A percentile compares a stretch with the other conserved stretches of the same genome.
phyloP scores from a whole-genome alignment of 2,113 vertebrate genomes.

The Ifrita kowaldi region DNA sequence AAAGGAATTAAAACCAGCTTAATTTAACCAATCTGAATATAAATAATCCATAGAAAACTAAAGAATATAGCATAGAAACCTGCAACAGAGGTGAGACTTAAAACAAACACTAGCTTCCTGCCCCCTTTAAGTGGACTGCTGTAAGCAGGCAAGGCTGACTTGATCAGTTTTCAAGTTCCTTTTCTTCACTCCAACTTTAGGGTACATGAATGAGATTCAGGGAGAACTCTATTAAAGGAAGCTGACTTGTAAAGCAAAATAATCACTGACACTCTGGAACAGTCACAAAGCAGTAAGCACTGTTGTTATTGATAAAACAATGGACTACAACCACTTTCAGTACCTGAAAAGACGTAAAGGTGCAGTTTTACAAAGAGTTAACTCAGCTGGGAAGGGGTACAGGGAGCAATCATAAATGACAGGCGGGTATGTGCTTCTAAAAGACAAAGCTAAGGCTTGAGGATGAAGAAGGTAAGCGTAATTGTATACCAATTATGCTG shows the following conservation, averaged over 20 bases:
- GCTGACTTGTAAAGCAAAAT: background rate
- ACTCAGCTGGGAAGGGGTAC: background rate
- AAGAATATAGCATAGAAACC: background rate
- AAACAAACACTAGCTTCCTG: fast-evolving
- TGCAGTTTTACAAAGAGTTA: background rate
- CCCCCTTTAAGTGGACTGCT: background rate
- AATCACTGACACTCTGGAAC: background rate
- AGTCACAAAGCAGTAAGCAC: background rate
- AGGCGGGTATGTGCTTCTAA: background rate
- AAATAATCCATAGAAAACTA: background rate
- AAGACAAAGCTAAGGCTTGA: background rate
- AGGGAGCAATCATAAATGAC: background rate
- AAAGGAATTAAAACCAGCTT: background rate
- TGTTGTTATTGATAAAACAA: background rate
- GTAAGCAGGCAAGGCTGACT: background rate
- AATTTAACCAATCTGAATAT: background rate
- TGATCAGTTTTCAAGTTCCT: background rate
- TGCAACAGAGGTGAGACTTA: background rate
- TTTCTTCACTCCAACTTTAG: background rate
- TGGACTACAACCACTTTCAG: background rate
- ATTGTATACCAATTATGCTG: background rate
- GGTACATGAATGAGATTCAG: fast-evolving
- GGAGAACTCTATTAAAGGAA: background rate
- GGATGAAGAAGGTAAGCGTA: background rate
- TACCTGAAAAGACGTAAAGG: background rate